Base-by-base conservation (phyloP, 2,888 invertebrate genomes). In the Parnassius glacialis region DNA sequence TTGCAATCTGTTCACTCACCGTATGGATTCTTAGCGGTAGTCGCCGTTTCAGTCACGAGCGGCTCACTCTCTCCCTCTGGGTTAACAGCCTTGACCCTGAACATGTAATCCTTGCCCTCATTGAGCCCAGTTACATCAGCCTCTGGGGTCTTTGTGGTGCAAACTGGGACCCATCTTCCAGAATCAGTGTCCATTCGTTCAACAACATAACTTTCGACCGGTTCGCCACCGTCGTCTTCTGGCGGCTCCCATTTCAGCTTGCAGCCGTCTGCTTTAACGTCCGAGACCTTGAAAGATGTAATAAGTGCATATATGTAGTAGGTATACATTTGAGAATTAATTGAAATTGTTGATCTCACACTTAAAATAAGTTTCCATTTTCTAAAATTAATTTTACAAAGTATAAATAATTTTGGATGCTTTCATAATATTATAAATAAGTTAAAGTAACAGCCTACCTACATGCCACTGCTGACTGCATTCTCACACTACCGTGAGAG, bases 41-140 rank as follows among this genome's bases (percentile, higher is more conserved):
- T 97, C n/a, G 98, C 95, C 42, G 94, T 93, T 42, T 97, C 96
- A 0, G 98, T 98, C 60, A 97, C 96, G 64, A 99, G 86, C n/a
- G 99, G 99, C 74, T 99, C 99, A 0, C 98, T 98, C 84, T 97
- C 97, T 20, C 99, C 99, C 84, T 99, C 98, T 25, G 96, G 94
- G 79, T 99, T 99, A 45, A 98, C 96, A 13, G 99, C 99, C 80
- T 97, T 97, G 0, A 99, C 99, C 64, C 99, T 94, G 94, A 99
- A 99, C 90, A 97, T 94, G 85, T 99, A 99, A 79, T 98, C 97
- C 84, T 99, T 98, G 72, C 99, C 99, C 91, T 99, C 99, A 70
- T 97, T 97, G 25, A 99, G 92, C 1, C 99, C 99, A 1, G 95
- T 94, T 73, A 96, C 96, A 73, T 97, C 96, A 54, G 96, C 96